Conservation (phyloP, 2,113 vertebrate genomes). For the Lethenteron reissneri region DNA sequence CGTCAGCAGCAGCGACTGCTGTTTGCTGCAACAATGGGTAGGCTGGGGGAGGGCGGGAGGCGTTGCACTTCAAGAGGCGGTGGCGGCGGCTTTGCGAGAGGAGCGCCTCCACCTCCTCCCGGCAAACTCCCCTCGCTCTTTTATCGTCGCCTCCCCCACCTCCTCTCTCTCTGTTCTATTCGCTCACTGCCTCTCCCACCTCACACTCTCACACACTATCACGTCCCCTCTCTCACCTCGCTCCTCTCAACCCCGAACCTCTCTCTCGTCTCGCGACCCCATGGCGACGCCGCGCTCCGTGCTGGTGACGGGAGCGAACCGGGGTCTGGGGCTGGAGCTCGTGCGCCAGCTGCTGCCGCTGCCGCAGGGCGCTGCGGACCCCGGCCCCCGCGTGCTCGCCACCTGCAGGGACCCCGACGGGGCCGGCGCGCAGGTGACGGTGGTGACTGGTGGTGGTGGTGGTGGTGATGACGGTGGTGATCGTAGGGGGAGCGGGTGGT, state of each 20-base stretch:
- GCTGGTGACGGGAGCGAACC: constrained; percentile 22
- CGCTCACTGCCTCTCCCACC: not conserved
- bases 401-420: constrained; percentile 20
- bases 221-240: not conserved
- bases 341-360: constrained; percentile 15
- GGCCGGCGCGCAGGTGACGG: constrained; percentile 16
- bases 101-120: not conserved
- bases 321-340: constrained; percentile 21
- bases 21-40: no score
- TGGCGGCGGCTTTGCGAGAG: no score
- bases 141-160: not conserved
- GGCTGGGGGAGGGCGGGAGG: no score
- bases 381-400: constrained; percentile 19
- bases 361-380: not conserved
- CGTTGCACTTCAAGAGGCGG: no score
- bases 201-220: not conserved
- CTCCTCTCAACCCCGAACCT: not conserved
- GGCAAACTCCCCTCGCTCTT: not conserved
- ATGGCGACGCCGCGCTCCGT: constrained; percentile 9
- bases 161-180: not conserved
- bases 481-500: no score
- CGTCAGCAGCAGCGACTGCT: no score
- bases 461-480: no score
- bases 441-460: no score
- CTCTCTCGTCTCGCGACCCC: not conserved